Evolutionary conservation across 37 sponge, comb jelly and placozoan species (phyloP), one percentile per base, ranked within the genome.

Genomic region (Chondrilla cf. caribensis): DNA sequence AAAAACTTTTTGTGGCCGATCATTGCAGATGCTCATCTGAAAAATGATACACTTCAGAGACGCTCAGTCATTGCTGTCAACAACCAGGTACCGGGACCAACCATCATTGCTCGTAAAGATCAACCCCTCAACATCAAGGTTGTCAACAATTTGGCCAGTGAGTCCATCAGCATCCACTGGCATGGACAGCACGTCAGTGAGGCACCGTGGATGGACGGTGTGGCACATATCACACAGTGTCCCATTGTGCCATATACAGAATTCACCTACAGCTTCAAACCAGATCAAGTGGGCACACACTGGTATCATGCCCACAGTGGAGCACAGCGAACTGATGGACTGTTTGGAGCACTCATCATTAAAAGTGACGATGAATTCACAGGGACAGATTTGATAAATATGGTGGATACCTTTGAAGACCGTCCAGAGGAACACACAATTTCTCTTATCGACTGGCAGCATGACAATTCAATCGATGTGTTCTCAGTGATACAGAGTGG

Each of bases 241-340:
- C 88, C 86, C 9, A 94, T 94, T 19, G 28, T 5, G 15, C 80
- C 94, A 2, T 81, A 58, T 1, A 72, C 80, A 38, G 36, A 55
- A 17, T 94, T 88, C 42, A 75, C 59, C 17, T 94, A 94, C 72
- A 79, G 60, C 3, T 94, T 94, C 62, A 73, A 66, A 40, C 90
- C 90, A 6, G 25, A 17, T 6, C 88, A 84, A 24, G 42, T 88
- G 35, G 94, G 94, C 0, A 94, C 94, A 22, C 85, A 85, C 72
- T 94, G 94, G 94, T 94, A 94, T 72, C 94, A 94, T 47, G 85
- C 94, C 0, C 94, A 94, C 81, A 77, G 72, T 41, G 94, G 91
- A 3, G 84, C 88, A 38, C 91, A 90, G 78, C 26, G 91, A 40
- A 88, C 94, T 32, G 91, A 90, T 28, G 94, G 94, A 33, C 85